A percentile compares a stretch with the other conserved stretches of the same genome.
phyloP scores from a whole-genome alignment of 1,140 invertebrate species.

The Dermatophagoides farinae region DNA sequence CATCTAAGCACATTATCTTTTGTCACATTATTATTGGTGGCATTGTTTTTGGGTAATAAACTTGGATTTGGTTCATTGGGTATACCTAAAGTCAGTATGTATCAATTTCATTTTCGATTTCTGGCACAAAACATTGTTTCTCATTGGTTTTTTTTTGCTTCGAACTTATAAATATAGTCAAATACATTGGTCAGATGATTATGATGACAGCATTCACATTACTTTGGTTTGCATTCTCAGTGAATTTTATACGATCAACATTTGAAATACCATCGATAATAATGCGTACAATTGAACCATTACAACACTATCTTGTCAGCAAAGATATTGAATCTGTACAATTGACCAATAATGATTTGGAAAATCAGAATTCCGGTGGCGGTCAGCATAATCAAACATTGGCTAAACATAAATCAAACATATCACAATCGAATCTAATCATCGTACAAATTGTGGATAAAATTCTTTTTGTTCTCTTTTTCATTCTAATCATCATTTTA shows the following conservation, averaged over 20 bases:
- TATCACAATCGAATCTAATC: neutral
- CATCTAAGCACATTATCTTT: conserved; percentile 1
- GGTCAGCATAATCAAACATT: neutral
- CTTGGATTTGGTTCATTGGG: conserved; percentile 3
- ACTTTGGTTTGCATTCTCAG: neutral
- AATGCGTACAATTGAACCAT: neutral
- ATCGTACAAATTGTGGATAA: conserved; percentile 5
- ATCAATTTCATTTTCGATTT: neutral
- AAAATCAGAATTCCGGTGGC: neutral
- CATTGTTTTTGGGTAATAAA: neutral
- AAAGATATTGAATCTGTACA: conserved; percentile 1
- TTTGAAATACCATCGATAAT: neutral
- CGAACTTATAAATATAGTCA: neutral
- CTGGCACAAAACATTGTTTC: neutral
- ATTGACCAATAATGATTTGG: neutral
- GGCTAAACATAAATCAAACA: neutral
- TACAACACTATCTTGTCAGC: neutral
- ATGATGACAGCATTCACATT: neutral
- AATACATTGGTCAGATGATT: conserved; percentile 7
- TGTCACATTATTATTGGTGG: neutral
- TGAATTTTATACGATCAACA: neutral
- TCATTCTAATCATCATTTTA: conserved; percentile 2
- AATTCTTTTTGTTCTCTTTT: neutral
- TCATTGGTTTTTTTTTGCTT: neutral
- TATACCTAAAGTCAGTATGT: conserved; percentile 5